Evolutionary conservation across 2,113 vertebrate genomes (phyloP).

Genomic region (Microtus oregoni): DNA sequence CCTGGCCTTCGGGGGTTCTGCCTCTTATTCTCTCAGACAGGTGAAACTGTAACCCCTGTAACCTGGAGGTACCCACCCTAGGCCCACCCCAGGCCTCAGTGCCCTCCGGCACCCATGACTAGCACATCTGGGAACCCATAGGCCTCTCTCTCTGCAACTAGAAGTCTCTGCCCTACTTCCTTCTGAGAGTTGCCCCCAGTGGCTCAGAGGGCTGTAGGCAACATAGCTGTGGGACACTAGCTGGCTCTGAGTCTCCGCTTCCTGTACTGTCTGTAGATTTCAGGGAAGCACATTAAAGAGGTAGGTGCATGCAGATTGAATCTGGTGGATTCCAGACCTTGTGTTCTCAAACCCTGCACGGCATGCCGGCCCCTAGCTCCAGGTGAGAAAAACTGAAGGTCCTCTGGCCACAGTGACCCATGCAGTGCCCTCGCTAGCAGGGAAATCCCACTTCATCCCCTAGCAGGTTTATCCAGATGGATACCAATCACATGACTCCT

Average conservation of each 20-base stretch:
- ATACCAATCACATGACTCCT: background rate
- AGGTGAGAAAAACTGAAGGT: background rate
- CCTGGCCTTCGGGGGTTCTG: background rate
- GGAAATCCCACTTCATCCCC: background rate
- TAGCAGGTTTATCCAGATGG: background rate
- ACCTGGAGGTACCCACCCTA: background rate
- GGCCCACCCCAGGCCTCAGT: background rate
- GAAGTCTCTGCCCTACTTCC: background rate
- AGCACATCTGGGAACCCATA: background rate
- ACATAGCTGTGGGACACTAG: rapidly evolving
- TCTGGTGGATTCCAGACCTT: background rate
- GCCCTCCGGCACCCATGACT: background rate
- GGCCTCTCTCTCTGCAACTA: too few relatives aligned
- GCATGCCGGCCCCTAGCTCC: rapidly evolving
- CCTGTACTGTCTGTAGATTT: rapidly evolving
- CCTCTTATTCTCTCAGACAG: background rate
- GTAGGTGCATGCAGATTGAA: background rate
- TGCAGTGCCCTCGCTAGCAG: rapidly evolving
- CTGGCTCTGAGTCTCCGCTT: rapidly evolving
- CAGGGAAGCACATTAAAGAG: background rate
- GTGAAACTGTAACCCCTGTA: background rate
- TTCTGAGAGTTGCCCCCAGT: background rate
- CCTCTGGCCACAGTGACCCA: background rate
- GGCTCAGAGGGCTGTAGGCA: background rate
- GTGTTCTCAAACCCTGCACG: rapidly evolving